Evolutionary conservation across 2,797 vertebrate genomes (phyloP).

Genomic region (Hozukius guyotensis): DNA sequence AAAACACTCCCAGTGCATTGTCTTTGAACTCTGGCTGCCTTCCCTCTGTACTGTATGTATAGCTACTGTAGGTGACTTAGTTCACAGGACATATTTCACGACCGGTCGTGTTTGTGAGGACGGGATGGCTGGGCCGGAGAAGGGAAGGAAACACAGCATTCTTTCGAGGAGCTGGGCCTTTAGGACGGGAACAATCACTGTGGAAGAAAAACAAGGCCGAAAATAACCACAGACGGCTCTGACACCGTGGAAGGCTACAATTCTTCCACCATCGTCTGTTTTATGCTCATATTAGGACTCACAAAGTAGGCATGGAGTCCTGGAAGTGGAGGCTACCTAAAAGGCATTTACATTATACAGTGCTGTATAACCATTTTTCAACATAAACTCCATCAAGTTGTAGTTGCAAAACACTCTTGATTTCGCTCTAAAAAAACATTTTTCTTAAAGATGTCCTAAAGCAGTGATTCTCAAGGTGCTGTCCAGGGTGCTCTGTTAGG

Average conservation of each 20-base stretch:
- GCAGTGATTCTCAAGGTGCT: too few species aligned
- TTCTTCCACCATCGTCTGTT: conserved; percentile 31
- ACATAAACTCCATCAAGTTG: background rate
- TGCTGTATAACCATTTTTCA: background rate
- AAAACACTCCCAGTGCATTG: background rate
- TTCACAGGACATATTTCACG: conserved; percentile 61
- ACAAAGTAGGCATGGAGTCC: background rate
- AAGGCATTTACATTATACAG: background rate
- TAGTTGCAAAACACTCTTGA: background rate
- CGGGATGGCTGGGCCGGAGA: conserved; percentile 29
- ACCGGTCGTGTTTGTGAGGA: conserved; percentile 64
- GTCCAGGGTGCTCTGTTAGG: too few species aligned
- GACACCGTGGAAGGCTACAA: conserved; percentile 40
- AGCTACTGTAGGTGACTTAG: conserved; percentile 31
- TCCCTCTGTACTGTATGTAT: conserved; percentile 14
- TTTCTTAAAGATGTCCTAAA: too few species aligned
- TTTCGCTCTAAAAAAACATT: background rate
- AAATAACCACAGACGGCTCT: conserved; percentile 67
- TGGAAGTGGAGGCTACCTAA: conserved; percentile 11
- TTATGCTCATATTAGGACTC: conserved; percentile 63
- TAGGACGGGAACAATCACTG: conserved; percentile 75
- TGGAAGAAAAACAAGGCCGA: conserved; percentile 75
- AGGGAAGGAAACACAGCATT: conserved; percentile 81
- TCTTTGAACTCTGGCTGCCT: conserved; percentile 21
- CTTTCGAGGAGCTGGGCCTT: conserved; percentile 69